These are phyloP conservation scores for Ametastegia equiseti DNA, from an alignment of 2,888 invertebrate genomes.

Conservation along the genomic window DNA sequence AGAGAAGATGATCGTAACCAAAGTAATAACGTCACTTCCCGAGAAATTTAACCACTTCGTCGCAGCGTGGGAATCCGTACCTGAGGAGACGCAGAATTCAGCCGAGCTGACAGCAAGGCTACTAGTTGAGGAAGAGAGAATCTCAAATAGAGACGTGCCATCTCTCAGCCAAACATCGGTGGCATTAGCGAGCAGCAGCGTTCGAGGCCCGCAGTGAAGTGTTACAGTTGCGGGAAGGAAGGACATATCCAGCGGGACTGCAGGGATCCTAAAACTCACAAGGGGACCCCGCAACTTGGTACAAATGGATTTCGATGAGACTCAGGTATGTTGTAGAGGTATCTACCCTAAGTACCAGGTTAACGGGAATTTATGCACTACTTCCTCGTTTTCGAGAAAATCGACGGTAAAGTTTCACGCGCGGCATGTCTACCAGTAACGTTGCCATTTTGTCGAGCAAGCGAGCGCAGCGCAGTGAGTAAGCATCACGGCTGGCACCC, in stretches of 20 bases:
- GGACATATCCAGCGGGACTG: not conserved
- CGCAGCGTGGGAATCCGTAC: slow-evolving; percentile 50
- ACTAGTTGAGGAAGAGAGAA: slow-evolving; percentile 45
- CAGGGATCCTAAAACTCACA: too few relatives aligned
- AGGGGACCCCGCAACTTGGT: too few relatives aligned
- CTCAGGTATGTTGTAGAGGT: too few relatives aligned
- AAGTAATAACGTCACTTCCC: slow-evolving; percentile 53
- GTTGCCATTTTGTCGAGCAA: too few relatives aligned
- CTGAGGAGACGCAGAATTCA: slow-evolving; percentile 23
- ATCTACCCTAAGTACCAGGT: too few relatives aligned
- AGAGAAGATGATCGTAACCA: slow-evolving; percentile 48
- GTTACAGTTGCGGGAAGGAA: not conserved
- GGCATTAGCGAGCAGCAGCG: not conserved
- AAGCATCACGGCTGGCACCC: too few relatives aligned
- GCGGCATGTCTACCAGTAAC: too few relatives aligned
- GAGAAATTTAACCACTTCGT: slow-evolving; percentile 47
- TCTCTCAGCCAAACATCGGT: not conserved
- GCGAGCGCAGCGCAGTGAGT: too few relatives aligned
- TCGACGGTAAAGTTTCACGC: too few relatives aligned
- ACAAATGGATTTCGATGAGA: too few relatives aligned
- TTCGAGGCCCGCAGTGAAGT: not conserved
- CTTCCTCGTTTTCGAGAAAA: too few relatives aligned
- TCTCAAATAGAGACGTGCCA: not conserved
- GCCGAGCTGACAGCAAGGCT: slow-evolving; percentile 44
- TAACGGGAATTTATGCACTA: too few relatives aligned